Conservation (phyloP, 2,113 vertebrate species). For the Neotoma lepida region DNA sequence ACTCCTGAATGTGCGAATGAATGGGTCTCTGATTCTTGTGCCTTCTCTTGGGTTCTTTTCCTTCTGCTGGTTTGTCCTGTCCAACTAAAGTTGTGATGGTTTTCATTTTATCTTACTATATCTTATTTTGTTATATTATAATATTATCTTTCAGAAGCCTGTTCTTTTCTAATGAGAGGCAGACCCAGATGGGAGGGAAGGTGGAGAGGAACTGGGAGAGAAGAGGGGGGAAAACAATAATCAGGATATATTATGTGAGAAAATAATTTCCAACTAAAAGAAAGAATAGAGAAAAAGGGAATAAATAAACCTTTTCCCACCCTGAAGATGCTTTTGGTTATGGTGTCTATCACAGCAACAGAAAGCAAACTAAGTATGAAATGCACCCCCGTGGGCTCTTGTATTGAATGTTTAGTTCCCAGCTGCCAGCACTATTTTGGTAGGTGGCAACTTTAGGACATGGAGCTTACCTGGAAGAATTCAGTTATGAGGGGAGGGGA, state of each 20-base stretch:
- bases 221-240: neutral
- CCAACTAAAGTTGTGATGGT: neutral
- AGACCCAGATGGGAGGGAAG: no score
- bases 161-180: neutral
- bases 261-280: neutral
- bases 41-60: neutral
- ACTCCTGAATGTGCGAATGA: neutral
- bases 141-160: neutral
- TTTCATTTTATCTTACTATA: neutral
- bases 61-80: neutral
- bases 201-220: neutral
- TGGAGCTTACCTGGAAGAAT: neutral
- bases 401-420: neutral
- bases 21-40: neutral
- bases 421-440: neutral
- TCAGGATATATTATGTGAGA: neutral
- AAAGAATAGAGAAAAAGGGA: neutral
- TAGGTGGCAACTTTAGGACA: neutral
- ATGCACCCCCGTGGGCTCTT: neutral
- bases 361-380: neutral
- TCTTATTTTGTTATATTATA: neutral
- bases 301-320: neutral
- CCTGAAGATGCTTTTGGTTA: neutral
- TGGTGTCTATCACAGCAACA: neutral
- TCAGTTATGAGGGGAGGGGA: no score